Evolutionary conservation across 2,113 vertebrate genomes (phyloP).

Genomic region (Ceyx margarethae): DNA sequence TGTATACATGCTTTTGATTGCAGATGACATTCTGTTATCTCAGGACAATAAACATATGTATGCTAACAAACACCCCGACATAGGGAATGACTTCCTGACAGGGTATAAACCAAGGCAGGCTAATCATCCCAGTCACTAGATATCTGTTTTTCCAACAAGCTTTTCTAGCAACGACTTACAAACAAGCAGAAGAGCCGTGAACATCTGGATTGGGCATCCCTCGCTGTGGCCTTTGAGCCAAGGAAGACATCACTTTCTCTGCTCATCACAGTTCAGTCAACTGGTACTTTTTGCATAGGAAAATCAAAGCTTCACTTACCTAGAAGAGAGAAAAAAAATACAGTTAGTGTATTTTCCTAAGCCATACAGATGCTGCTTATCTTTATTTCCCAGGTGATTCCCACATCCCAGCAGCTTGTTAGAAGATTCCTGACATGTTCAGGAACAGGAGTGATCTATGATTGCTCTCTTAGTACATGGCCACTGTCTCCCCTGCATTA

Average conservation of each 20-base stretch:
- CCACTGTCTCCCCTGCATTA: constrained; percentile 30
- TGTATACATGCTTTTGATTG: neutral
- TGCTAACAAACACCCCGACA: neutral
- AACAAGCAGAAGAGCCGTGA: neutral
- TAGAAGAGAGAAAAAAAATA: constrained; percentile 39
- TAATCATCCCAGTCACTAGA: neutral
- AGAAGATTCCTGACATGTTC: constrained; percentile 37
- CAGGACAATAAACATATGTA: neutral
- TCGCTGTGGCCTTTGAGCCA: neutral
- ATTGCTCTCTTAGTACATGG: constrained; percentile 37
- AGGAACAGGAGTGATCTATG: constrained; percentile 41
- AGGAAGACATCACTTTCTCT: neutral
- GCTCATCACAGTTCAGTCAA: neutral
- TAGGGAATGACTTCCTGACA: neutral
- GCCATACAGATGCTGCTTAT: constrained; percentile 8
- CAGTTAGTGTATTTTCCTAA: constrained; percentile 7
- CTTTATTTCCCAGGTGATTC: constrained; percentile 10
- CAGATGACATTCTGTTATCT: neutral
- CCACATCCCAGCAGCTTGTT: neutral
- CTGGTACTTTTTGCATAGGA: neutral
- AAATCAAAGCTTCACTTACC: constrained; percentile 76
- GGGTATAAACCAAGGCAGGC: neutral
- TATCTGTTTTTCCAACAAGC: neutral
- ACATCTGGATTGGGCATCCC: neutral
- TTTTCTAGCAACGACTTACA: constrained; percentile 36